These are phyloP conservation scores for Sarcophaga carnaria DNA, from an alignment of 2,888 invertebrate species.

Conservation along the genomic window DNA sequence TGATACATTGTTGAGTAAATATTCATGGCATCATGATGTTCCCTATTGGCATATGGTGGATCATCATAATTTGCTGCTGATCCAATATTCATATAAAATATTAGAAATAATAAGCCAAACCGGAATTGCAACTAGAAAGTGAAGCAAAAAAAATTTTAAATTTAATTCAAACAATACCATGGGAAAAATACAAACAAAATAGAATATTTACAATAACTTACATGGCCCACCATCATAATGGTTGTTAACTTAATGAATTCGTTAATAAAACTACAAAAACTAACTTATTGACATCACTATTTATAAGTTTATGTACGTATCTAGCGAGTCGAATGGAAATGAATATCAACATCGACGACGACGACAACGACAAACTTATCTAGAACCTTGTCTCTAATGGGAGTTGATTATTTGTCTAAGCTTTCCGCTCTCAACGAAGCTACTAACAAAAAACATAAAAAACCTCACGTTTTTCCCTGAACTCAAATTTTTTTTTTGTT, in stretches of 20 bases:
- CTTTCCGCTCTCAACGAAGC: slow-evolving; percentile 23
- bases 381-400: slow-evolving; percentile 50
- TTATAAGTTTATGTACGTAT: slow-evolving; percentile 37
- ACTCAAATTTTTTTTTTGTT: slow-evolving; percentile 33
- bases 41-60: slow-evolving; percentile 39
- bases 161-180: background rate
- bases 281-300: slow-evolving; percentile 52
- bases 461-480: slow-evolving; percentile 69
- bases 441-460: background rate
- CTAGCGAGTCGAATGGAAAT: background rate
- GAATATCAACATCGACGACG: background rate
- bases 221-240: slow-evolving; percentile 22
- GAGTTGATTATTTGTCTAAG: slow-evolving; percentile 19
- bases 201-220: slow-evolving; percentile 32
- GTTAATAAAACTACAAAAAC: slow-evolving; percentile 47
- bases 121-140: slow-evolving; percentile 30
- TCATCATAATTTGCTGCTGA: slow-evolving; percentile 41
- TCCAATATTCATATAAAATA: slow-evolving; percentile 21
- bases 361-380: background rate
- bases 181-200: background rate
- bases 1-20: background rate
- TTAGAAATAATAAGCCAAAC: slow-evolving; percentile 31
- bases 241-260: slow-evolving; percentile 52
- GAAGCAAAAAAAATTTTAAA: slow-evolving; percentile 7
- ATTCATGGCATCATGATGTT: slow-evolving; percentile 15